Conservation (phyloP, 2,888 invertebrate species). For the Acleris literana region DNA sequence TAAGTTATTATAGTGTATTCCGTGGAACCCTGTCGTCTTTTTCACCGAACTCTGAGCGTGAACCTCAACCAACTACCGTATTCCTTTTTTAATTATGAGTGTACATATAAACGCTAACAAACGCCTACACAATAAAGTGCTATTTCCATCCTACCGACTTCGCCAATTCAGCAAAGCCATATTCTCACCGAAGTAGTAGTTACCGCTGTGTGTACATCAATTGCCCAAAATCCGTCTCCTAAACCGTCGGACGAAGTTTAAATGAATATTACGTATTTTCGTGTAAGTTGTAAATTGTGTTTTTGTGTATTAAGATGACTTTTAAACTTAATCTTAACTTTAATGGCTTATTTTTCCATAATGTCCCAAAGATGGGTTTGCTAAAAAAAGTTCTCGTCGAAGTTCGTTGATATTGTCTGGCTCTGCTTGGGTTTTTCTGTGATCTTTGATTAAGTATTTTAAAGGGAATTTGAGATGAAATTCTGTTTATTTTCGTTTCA, state of each 20-base stretch:
- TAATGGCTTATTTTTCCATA: constrained; percentile 60
- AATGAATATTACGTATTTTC: constrained; percentile 48
- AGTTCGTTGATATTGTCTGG: constrained; percentile 22
- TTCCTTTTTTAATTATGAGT: too few relatives aligned
- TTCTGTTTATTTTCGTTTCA: neutral
- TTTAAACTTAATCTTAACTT: constrained; percentile 66
- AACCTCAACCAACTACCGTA: too few relatives aligned
- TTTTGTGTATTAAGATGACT: constrained; percentile 70
- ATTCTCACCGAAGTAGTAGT: neutral
- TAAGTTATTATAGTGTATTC: too few relatives aligned
- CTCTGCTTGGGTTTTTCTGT: neutral
- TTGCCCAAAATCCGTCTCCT: constrained; percentile 49
- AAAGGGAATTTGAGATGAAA: neutral
- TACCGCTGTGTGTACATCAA: constrained; percentile 11
- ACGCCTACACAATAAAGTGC: neutral
- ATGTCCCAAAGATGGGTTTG: constrained; percentile 11
- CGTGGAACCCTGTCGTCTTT: too few relatives aligned
- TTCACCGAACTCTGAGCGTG: too few relatives aligned
- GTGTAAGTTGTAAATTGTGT: constrained; percentile 71
- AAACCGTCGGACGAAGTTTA: constrained; percentile 28
- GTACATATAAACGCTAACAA: too few relatives aligned
- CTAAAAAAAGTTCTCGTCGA: constrained; percentile 14
- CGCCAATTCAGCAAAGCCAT: neutral
- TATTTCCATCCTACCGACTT: neutral
- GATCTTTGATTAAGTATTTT: constrained; percentile 22